Conservation (phyloP, 1,140 invertebrate genomes). For the Lordiphosa mommai region DNA sequence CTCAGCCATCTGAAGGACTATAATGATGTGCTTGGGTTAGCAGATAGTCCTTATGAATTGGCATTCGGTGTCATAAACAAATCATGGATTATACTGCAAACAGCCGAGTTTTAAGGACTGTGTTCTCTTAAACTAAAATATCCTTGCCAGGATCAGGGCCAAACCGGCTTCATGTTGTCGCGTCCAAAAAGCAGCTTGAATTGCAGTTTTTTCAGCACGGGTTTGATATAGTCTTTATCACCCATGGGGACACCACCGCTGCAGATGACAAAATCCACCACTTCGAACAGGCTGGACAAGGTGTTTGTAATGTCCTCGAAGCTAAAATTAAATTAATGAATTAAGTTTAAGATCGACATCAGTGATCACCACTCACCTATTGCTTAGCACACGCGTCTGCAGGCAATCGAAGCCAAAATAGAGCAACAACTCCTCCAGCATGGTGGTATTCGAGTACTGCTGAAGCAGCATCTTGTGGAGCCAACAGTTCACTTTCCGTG, state of each 20-base stretch:
- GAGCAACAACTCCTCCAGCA: constrained; percentile 86
- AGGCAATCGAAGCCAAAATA: constrained; percentile 80
- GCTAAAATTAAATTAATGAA: no score
- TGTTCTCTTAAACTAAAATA: no score
- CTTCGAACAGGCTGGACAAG: constrained; percentile 82
- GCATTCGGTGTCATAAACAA: no score
- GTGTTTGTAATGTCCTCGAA: constrained; percentile 82
- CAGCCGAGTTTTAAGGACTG: no score
- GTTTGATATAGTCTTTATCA: constrained; percentile 94
- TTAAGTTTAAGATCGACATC: no score
- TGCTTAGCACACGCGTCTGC: constrained; percentile 80
- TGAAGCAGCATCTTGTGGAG: constrained; percentile 81
- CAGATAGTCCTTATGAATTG: no score
- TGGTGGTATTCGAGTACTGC: constrained; percentile 93
- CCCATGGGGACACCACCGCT: constrained; percentile 99
- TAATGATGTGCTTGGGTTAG: no score
- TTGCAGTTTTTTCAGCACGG: constrained; percentile 87
- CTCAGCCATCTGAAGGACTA: no score
- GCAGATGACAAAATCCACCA: constrained; percentile 90
- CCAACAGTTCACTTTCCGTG: constrained; percentile 94
- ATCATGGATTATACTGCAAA: no score
- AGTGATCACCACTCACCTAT: constrained; percentile 79
- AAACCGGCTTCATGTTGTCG: constrained; percentile 98
- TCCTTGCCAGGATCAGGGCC: no score
- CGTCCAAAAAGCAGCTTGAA: constrained; percentile 94